These are phyloP conservation scores for Julus scandinavius DNA, from an alignment of 2,888 invertebrate genomes.

Conservation along the genomic window DNA sequence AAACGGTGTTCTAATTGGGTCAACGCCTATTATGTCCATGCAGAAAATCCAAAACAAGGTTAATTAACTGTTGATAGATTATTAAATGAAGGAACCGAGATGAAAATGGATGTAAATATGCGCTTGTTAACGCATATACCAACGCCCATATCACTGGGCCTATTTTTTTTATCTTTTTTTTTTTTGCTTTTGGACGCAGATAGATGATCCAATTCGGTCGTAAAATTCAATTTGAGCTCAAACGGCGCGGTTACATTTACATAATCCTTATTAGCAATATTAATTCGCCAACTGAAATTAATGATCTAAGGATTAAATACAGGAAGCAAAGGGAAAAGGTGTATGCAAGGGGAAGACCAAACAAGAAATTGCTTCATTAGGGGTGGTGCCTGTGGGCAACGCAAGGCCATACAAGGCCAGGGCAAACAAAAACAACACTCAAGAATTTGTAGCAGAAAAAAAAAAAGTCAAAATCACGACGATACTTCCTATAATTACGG, in stretches of 20 bases:
- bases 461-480: conserved; percentile 35
- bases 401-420: conserved; percentile 42
- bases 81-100: conserved; percentile 14
- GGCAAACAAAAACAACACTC: conserved; percentile 17
- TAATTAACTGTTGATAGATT: conserved; percentile 37
- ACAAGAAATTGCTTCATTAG: conserved; percentile 19
- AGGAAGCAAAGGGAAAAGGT: neutral
- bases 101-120: conserved; percentile 3
- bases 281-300: conserved; percentile 42
- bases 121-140: conserved; percentile 27
- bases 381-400: conserved; percentile 34
- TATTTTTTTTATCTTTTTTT: too few relatives aligned
- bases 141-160: conserved; percentile 1
- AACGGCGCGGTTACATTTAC: conserved; percentile 7
- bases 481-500: conserved; percentile 37
- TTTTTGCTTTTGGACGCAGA: neutral
- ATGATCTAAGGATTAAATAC: conserved; percentile 15
- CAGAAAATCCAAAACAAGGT: neutral
- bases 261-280: conserved; percentile 42
- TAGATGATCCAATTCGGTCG: conserved; percentile 7
- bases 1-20: neutral
- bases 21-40: conserved; percentile 35
- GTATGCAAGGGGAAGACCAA: neutral
- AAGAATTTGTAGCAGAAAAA: neutral
- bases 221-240: conserved; percentile 31